A percentile compares a stretch with the other conserved stretches of the same genome.
Conservation (phyloP, 2,888 invertebrate species). For the Andricus quercusramuli region DNA sequence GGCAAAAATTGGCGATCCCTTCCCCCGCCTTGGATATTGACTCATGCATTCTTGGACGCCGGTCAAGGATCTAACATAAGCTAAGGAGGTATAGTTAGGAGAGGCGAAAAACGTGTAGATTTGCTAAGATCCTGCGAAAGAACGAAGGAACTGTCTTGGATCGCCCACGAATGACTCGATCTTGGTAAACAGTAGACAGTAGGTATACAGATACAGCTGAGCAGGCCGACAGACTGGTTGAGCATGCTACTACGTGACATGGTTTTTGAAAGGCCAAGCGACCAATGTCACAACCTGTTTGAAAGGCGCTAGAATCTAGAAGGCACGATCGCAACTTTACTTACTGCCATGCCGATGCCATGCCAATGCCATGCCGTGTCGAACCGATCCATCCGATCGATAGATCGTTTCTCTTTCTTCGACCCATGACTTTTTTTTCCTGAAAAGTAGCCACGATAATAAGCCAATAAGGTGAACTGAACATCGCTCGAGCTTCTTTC, state of each 20-base stretch:
- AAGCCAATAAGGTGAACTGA: conserved; percentile 46
- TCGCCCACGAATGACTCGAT: conserved; percentile 60
- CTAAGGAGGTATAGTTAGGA: no score
- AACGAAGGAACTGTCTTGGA: conserved; percentile 18
- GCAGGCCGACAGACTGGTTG: conserved; percentile 47
- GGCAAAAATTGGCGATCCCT: no score
- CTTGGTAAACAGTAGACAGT: conserved; percentile 61
- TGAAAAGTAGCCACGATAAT: no score
- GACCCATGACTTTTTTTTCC: no score
- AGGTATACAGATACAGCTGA: conserved; percentile 49
- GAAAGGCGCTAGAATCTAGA: conserved; percentile 75
- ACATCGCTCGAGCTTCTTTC: no score
- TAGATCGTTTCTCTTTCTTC: no score
- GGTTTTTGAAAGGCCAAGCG: conserved; percentile 77
- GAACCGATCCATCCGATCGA: conserved; percentile 48
- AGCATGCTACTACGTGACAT: conserved; percentile 71
- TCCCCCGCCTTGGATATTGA: no score
- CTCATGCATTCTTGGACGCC: no score
- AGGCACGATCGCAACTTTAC: conserved; percentile 55
- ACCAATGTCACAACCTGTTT: conserved; percentile 78
- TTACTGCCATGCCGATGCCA: conserved; percentile 2
- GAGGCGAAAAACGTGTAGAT: conserved; percentile 49
- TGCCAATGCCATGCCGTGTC: no score
- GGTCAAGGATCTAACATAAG: no score
- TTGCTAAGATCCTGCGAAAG: conserved; percentile 62